A percentile compares a stretch with the other conserved stretches of the same genome.
phyloP scores from a whole-genome alignment of 2,888 invertebrate species.

The Andricus quercusramuli region DNA sequence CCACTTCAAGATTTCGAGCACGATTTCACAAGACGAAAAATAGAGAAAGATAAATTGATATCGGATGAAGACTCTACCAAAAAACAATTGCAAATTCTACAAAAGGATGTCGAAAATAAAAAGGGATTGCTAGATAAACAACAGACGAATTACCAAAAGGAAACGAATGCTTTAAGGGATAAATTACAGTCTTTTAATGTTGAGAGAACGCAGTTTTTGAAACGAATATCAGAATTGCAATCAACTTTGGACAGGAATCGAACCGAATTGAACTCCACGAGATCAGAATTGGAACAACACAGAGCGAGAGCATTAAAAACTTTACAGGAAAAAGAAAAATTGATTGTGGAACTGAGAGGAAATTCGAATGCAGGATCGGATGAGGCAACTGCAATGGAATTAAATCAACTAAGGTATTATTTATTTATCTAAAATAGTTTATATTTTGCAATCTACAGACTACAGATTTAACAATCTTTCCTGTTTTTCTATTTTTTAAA shows the following conservation, averaged over 20 bases:
- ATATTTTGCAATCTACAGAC: constrained; percentile 62
- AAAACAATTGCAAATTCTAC: constrained; percentile 10
- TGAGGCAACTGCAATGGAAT: constrained; percentile 80
- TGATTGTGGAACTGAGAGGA: constrained; percentile 83
- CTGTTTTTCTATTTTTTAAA: too few relatives aligned
- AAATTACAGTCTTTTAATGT: constrained; percentile 79
- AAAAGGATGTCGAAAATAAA: constrained; percentile 9
- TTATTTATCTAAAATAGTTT: constrained; percentile 63
- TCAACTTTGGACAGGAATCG: constrained; percentile 71
- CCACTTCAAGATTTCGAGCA: not conserved
- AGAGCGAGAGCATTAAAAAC: constrained; percentile 89
- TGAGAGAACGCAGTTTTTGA: constrained; percentile 78
- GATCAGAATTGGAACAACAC: constrained; percentile 86
- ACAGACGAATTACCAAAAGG: constrained; percentile 78
- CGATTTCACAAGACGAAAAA: not conserved
- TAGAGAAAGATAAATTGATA: not conserved
- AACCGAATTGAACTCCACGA: constrained; percentile 71
- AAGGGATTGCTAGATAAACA: constrained; percentile 76
- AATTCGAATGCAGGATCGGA: constrained; percentile 65
- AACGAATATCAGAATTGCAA: constrained; percentile 76
- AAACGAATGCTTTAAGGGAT: constrained; percentile 74
- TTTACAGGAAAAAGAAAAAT: constrained; percentile 87
- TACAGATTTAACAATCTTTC: too few relatives aligned
- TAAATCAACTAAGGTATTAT: constrained; percentile 81
- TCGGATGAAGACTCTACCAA: not conserved